These are phyloP conservation scores for Troides oblongomaculatus DNA, from an alignment of 2,888 invertebrate species.

Conservation along the genomic window DNA sequence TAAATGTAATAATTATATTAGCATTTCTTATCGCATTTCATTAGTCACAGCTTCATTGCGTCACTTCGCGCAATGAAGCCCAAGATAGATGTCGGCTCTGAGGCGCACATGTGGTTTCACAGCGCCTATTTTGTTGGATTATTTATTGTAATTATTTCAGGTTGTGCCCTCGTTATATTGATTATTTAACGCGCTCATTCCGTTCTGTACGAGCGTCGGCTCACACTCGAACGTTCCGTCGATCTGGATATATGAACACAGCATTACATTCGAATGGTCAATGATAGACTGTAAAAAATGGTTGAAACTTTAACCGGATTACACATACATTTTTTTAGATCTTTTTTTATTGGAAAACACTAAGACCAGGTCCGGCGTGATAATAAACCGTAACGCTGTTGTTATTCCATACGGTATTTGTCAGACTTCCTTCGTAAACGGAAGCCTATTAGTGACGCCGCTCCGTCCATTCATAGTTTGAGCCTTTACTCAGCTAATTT, in stretches of 20 bases:
- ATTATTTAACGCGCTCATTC: constrained; percentile 12
- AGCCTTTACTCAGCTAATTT: constrained; percentile 6
- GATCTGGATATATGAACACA: too few relatives aligned
- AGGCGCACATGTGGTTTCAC: constrained; percentile 9
- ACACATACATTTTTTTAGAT: too few relatives aligned
- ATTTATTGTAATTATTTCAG: constrained; percentile 26
- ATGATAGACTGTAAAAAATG: too few relatives aligned
- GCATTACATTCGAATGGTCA: too few relatives aligned
- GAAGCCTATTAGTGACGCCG: constrained; percentile 27
- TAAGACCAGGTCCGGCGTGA: too few relatives aligned
- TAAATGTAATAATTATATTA: constrained; percentile 70
- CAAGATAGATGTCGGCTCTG: constrained; percentile 5
- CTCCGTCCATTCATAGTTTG: constrained; percentile 24
- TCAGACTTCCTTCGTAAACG: constrained; percentile 28
- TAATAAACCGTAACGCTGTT: constrained; percentile 10
- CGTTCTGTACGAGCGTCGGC: too few relatives aligned
- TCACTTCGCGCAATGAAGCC: constrained; percentile 41
- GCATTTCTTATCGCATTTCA: constrained; percentile 71
- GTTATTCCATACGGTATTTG: constrained; percentile 29
- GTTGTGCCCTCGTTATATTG: constrained; percentile 27
- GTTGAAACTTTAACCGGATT: too few relatives aligned
- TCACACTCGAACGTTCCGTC: too few relatives aligned
- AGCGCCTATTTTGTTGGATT: constrained; percentile 14
- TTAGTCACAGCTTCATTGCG: constrained; percentile 67
- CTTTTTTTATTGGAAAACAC: too few relatives aligned